Evolutionary conservation across 2,797 vertebrate species (phyloP).

Genomic region (Sylvilagus floridanus): DNA sequence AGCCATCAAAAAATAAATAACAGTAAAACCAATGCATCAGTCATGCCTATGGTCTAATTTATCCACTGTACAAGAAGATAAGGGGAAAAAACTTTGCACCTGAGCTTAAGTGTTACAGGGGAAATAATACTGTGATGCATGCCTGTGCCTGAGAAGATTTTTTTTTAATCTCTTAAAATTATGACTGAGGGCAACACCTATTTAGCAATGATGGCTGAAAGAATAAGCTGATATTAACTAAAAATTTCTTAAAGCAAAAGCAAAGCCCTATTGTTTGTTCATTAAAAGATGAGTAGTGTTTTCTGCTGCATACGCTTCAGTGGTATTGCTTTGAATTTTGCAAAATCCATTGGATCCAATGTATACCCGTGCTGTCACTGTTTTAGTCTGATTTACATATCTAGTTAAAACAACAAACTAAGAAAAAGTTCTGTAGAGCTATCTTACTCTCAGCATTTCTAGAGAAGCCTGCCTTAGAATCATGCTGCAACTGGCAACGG

Average conservation of each 20-base stretch:
- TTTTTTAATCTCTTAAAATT: background rate
- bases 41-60: background rate
- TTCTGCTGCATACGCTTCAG: background rate
- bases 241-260: background rate
- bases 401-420: background rate
- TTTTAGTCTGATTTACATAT: background rate
- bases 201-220: background rate
- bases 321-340: background rate
- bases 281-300: background rate
- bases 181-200: background rate
- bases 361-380: accelerated
- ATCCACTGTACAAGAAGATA: background rate
- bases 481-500: background rate
- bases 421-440: background rate
- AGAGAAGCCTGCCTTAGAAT: background rate
- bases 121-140: background rate
- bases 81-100: background rate
- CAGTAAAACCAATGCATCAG: background rate
- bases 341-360: background rate
- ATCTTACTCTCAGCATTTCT: background rate
- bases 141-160: background rate
- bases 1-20: conserved; percentile 36
- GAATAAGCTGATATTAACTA: background rate
- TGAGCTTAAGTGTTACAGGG: background rate
- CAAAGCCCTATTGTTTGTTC: background rate